Evolutionary conservation across 1,140 invertebrate genomes (phyloP), one percentile per base, ranked within the genome.

Genomic region (Sitophilus oryzae): DNA sequence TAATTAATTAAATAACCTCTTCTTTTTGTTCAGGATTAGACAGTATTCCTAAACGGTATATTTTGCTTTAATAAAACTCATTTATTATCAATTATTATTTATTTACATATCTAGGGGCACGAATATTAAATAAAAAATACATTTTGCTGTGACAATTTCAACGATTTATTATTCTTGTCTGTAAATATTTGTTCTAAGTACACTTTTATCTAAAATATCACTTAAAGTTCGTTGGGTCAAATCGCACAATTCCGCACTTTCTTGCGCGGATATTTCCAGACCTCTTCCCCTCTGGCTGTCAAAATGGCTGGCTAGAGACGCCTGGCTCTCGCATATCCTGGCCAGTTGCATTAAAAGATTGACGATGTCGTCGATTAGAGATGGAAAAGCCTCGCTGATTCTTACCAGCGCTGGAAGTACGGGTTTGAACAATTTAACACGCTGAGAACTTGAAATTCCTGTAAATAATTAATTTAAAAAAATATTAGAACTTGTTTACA

Each of bases 341-440:
- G 88, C 93, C 19, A 96, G 74, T 71, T 94, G 91, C 63, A 92
- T 79, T 25, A 97, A 69, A 9, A 98, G 76, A 15, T 83, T 83
- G 0, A 89, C 83, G 5, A 89, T 86, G 64, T 97, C 94, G 56
- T 96, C 93, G 22, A 88, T 82, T 2, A 97, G 76, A 1, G 92
- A 90, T 18, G 95, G 95, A 73, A 97, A 97, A 0, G 93, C 92
- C 56, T 85, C 80, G 64, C 90, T 92, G 58, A 97, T 90, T 34
- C 88, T 74, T 1, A 91, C 86, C 18, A 97, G 74, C 0, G 90
- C 86, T 25, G 91, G 88, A 34, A 97, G 71, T 4, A 91, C 82
- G 11, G 88, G 83, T 60, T 86, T 80, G 65, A 95, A 93, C 48
- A 96, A 81, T 66, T 87, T 80, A 6, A 86, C 77, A 50, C 91